These are phyloP conservation scores for Aphis gossypii DNA, from an alignment of 1,140 invertebrate species.

Conservation along the genomic window DNA sequence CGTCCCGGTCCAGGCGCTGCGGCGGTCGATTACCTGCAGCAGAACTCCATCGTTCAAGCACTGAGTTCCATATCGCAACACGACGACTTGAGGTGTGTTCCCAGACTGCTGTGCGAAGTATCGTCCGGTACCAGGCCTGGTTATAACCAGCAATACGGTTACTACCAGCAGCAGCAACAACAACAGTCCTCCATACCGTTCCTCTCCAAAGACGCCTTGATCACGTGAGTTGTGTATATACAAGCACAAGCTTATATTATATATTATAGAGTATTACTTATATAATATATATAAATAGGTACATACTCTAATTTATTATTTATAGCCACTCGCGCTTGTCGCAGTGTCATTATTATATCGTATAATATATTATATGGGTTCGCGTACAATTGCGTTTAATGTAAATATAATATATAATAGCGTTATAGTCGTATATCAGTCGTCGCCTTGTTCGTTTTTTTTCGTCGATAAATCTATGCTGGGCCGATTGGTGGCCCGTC, in stretches of 20 bases:
- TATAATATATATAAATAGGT: neutral
- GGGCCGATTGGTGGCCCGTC: constrained; percentile 24
- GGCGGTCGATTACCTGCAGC: constrained; percentile 19
- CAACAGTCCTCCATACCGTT: constrained; percentile 66
- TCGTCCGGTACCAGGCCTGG: constrained; percentile 68
- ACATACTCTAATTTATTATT: neutral
- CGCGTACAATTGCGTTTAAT: neutral
- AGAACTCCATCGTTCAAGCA: constrained; percentile 66
- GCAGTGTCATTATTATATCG: neutral
- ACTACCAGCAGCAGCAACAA: constrained; percentile 48
- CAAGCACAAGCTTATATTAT: neutral
- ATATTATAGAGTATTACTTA: too few relatives aligned
- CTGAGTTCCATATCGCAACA: constrained; percentile 76
- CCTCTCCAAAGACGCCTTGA: constrained; percentile 71
- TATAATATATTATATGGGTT: neutral
- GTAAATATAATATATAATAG: constrained; percentile 3
- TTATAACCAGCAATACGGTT: constrained; percentile 64
- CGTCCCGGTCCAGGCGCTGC: constrained; percentile 25
- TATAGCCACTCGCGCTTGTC: neutral
- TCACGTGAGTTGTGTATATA: constrained; percentile 69
- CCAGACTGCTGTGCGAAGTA: constrained; percentile 78
- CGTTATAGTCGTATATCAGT: constrained; percentile 22
- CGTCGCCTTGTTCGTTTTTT: neutral
- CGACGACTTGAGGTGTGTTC: constrained; percentile 79
- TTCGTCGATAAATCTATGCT: constrained; percentile 27